phyloP scores from a whole-genome alignment of 1,140 invertebrate genomes.

The Ooceraea biroi region DNA sequence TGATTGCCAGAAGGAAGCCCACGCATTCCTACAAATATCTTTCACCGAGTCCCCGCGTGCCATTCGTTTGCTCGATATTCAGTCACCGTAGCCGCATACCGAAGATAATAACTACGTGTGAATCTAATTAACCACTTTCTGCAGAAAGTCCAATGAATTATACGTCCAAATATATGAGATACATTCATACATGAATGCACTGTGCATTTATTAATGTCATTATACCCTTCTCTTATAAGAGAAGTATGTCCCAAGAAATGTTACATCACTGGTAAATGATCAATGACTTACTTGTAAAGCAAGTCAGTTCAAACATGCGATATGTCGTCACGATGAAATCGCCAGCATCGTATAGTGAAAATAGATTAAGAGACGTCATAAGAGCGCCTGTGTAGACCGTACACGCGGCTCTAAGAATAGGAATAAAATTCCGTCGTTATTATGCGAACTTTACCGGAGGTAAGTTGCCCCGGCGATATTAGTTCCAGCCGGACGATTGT shows the following conservation, averaged over 20 bases:
- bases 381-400: background rate
- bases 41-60: background rate
- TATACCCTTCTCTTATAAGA: background rate
- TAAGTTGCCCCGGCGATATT: background rate
- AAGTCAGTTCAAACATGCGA: too few relatives aligned
- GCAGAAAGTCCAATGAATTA: too few relatives aligned
- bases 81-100: background rate
- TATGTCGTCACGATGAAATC: background rate
- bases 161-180: background rate
- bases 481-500: background rate
- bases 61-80: conserved; percentile 38
- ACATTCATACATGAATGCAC: too few relatives aligned
- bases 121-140: background rate
- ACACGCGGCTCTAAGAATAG: background rate
- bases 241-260: too few relatives aligned
- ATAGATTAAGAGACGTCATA: background rate
- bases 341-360: background rate
- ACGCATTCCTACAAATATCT: conserved; percentile 21
- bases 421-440: conserved; percentile 7
- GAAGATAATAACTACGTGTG: background rate
- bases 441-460: conserved; percentile 1
- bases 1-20: conserved; percentile 40
- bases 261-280: too few relatives aligned
- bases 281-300: too few relatives aligned
- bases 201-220: too few relatives aligned